Base-by-base conservation (phyloP, 2,888 invertebrate species). In the Yponomeuta plumbellus region DNA sequence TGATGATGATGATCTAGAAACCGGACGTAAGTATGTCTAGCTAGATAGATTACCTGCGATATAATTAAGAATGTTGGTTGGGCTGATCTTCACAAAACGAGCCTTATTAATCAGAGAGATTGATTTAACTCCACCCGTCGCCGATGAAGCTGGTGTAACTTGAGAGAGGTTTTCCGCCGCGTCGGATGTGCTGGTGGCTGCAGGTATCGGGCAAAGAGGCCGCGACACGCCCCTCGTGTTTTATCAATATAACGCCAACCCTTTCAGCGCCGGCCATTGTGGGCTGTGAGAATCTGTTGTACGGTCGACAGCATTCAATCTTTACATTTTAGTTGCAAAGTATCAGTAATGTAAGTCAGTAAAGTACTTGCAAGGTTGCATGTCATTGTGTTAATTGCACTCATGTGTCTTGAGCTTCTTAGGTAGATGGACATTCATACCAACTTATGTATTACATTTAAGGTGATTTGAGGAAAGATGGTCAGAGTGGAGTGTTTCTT, bases 91-190 rank as follows among this genome's bases (percentile, higher is more conserved):
- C 3, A 11, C 52, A 52, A 17, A 52, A 52, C 13, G 52, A 52
- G 52, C 11, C 52, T 11, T 17, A 17, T 52, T 52, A 11, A 52
- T 11, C n/a, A 11, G 56, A 56, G 1, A 56, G n/a, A 56, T 56
- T 56, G 5, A 56, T 56, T 17, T 56, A 56, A n/a, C 5, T 17
- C 10, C 20, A 56, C 4, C 56, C 52, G 6, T 8, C 56, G 20
- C 20, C n/a, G 56, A 4, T 20, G 56, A 13, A 56, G n/a, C 23
- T 22, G 26, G 63, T 44, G 80, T 73, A 77, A 80, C 72, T 68
- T 67, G 76, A 80, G 69, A 70, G 69, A 64, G 61, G 71, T 74
- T 73, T 80, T 80, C 75, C 79, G 76, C 71, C 71, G 70, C 21
- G 21, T 22, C 13, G 20, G 40, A 13, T 11, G 40, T 21, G 6